A percentile compares a stretch with the other conserved stretches of the same genome.
phyloP scores from a whole-genome alignment of 2,797 vertebrate genomes.

The Urosaurus nigricauda region DNA sequence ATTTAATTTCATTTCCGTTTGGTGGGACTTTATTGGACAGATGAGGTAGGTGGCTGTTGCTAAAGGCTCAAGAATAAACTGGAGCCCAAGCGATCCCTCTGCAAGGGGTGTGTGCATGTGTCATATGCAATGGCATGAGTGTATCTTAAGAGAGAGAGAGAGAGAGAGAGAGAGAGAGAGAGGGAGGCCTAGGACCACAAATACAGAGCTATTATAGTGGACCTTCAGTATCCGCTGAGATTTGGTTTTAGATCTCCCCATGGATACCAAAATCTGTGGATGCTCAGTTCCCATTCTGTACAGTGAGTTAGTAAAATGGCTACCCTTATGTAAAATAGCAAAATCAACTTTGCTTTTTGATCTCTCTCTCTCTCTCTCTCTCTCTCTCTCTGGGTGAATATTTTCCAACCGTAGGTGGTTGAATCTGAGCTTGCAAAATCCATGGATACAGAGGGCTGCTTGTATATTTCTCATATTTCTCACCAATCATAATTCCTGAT shows the following conservation, averaged over 20 bases:
- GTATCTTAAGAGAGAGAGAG: neutral
- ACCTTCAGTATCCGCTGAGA: no score
- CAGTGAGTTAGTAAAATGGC: no score
- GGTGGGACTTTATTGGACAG: slow-evolving; percentile 39
- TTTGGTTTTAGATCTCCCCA: no score
- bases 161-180: neutral
- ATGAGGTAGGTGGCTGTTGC: slow-evolving; percentile 36
- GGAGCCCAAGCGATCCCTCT: neutral
- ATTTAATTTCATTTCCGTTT: slow-evolving; percentile 49
- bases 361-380: no score
- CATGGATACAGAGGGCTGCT: no score
- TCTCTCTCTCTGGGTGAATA: no score
- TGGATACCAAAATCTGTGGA: no score
- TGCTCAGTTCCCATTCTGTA: no score
- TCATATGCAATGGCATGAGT: neutral
- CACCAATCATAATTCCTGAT: neutral
- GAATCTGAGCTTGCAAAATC: no score
- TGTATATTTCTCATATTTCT: neutral
- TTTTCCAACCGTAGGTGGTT: no score
- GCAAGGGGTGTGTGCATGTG: neutral
- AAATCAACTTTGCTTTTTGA: no score
- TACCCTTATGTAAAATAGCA: no score
- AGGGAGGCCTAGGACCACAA: neutral
- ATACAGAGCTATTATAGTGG: neutral
- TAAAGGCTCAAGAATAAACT: slow-evolving; percentile 26